Evolutionary conservation across 2,797 vertebrate species (phyloP), one percentile per base, ranked within the genome.

Genomic region (Silurus lanzhouensis): DNA sequence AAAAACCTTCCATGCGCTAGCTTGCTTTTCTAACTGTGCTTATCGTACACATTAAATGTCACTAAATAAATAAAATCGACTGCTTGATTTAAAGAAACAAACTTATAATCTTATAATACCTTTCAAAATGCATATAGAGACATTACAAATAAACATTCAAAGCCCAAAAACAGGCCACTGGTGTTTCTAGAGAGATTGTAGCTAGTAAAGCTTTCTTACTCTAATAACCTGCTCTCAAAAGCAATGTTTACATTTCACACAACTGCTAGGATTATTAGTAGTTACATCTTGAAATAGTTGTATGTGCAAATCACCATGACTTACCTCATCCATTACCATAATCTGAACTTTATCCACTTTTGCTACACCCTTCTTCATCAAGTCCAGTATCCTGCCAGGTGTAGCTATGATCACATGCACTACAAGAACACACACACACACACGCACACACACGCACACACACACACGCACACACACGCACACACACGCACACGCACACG

Each of bases 321-420:
- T 92, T 90, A 96, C 95, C 93, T 96, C 95, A 89, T 96, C 95
- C 95, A 96, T 95, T 89, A 96, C 92, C 94, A 96, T 96, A 91
- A 96, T 95, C 87, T 95, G 95, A 89, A 95, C 94, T 87, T 83
- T 89, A 83, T 96, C 94, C 90, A 96, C 95, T 90, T 95, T 95
- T 48, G 95, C 95, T 82, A 96, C 94, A 15, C 95, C 95, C 88
- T 96, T 96, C 88, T 95, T 96, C 72, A 96, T 96, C 83, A 96
- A 88, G 90, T 96, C 95, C 90, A 96, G 91, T 83, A 96, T 95
- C 85, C 95, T 92, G 17, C 95, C 95, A 52, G 95, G 95, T 0
- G 95, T 96, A 27, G 95, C 95, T 19, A 96, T 95, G 87, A 96
- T 91, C 83, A 96, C 95, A 72, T 96, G 95, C 71, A 96, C 95